Conservation (phyloP, 2,113 vertebrate species). For the Vicugna pacos region DNA sequence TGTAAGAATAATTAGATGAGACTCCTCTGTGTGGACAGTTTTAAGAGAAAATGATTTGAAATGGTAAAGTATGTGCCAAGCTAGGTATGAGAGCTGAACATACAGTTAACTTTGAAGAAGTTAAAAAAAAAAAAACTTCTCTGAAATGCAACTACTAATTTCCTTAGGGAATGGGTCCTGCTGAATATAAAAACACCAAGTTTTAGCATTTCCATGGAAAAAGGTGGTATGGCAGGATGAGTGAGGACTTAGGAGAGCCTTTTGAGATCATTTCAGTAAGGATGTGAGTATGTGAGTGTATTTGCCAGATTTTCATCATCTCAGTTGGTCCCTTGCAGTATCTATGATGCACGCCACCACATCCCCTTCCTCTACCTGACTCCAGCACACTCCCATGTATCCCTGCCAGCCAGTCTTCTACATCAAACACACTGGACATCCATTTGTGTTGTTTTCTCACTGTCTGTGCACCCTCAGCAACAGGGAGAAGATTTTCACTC, state of each 20-base stretch:
- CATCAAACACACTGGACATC: not conserved
- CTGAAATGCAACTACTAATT: constrained; percentile 10
- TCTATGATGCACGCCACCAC: not conserved
- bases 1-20: constrained; percentile 66
- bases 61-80: not conserved
- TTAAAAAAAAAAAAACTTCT: constrained; percentile 20
- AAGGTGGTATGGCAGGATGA: not conserved
- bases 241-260: not conserved
- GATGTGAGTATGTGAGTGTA: not conserved
- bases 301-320: not conserved
- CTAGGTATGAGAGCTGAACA: constrained; percentile 21
- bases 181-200: constrained; percentile 18
- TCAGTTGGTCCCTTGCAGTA: not conserved
- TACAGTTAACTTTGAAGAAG: constrained; percentile 37
- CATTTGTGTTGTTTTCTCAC: not conserved
- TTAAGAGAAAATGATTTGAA: constrained; percentile 75
- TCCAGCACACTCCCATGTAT: not conserved
- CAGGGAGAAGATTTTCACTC: too few relatives aligned
- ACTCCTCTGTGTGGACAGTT: constrained; percentile 51
- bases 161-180: not conserved
- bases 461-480: not conserved
- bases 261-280: not conserved
- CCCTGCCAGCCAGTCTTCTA: not conserved
- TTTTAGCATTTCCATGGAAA: constrained; percentile 3
- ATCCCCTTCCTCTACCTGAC: not conserved